Evolutionary conservation across 2,113 vertebrate species (phyloP).

Genomic region (Mola mola): DNA sequence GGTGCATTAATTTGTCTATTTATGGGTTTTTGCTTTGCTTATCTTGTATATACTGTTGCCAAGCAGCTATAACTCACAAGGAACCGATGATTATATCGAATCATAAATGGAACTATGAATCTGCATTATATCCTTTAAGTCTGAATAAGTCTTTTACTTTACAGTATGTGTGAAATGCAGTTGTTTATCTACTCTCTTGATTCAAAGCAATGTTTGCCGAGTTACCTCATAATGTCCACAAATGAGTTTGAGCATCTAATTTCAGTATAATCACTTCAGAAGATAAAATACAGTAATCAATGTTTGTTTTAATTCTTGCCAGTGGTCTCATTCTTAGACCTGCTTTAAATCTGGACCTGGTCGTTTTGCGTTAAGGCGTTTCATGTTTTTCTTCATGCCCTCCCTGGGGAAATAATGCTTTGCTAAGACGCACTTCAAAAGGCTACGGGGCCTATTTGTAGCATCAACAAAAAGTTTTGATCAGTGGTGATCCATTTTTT

Average conservation of each 20-base stretch:
- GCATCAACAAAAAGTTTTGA: constrained; percentile 47
- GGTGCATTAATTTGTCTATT: constrained; percentile 15
- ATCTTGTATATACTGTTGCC: too few relatives aligned
- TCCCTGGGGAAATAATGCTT: constrained; percentile 33
- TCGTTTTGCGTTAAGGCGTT: constrained; percentile 38
- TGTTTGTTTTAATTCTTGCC: constrained; percentile 17
- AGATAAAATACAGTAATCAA: constrained; percentile 22
- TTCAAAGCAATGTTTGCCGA: too few relatives aligned
- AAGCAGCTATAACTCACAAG: too few relatives aligned
- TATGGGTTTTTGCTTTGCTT: too few relatives aligned
- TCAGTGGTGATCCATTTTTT: constrained; percentile 55
- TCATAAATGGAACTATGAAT: too few relatives aligned
- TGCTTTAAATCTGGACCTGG: constrained; percentile 28
- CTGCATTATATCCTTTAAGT: background rate
- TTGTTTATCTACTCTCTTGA: too few relatives aligned
- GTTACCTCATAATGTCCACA: too few relatives aligned
- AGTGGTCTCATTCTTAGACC: constrained; percentile 23
- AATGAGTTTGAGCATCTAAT: constrained; percentile 11
- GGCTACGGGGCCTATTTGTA: constrained; percentile 13
- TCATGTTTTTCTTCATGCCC: constrained; percentile 40
- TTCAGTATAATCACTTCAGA: constrained; percentile 9
- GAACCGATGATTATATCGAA: too few relatives aligned
- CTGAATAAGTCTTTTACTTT: too few relatives aligned
- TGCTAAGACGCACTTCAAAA: constrained; percentile 50
- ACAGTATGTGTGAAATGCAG: too few relatives aligned